These are phyloP conservation scores for Cyaniris semiargus DNA, from an alignment of 2,888 invertebrate species.

Conservation along the genomic window DNA sequence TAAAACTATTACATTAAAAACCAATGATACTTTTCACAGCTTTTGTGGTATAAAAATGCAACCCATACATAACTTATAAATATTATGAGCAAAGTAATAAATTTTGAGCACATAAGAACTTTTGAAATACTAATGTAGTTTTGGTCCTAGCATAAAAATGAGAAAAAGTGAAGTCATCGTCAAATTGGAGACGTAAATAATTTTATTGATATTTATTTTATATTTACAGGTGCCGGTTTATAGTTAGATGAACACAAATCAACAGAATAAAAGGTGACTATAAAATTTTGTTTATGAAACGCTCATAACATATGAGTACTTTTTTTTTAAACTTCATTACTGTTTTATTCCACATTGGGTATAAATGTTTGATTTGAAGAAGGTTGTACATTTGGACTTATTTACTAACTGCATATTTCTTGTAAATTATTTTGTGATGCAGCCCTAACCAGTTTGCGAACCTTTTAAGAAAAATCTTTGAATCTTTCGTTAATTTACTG, in stretches of 20 bases:
- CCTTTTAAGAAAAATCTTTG: neutral
- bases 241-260: slow-evolving; percentile 54
- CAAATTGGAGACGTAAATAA: neutral
- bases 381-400: neutral
- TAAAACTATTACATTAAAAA: too few species aligned
- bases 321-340: too few species aligned
- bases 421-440: neutral
- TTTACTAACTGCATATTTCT: neutral
- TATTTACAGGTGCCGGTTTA: slow-evolving; percentile 72
- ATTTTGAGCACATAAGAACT: neutral
- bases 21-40: neutral
- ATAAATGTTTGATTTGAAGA: too few species aligned
- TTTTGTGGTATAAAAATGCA: neutral
- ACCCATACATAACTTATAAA: neutral
- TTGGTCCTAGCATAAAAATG: neutral
- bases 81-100: neutral
- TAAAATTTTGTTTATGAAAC: neutral
- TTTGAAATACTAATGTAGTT: neutral
- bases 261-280: slow-evolving; percentile 38
- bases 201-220: slow-evolving; percentile 45
- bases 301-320: too few species aligned
- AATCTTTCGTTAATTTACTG: neutral
- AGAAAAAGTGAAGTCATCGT: neutral
- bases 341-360: too few species aligned
- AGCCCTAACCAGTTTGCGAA: neutral